Evolutionary conservation across 2,888 invertebrate species (phyloP).

Genomic region (Leucania comma): DNA sequence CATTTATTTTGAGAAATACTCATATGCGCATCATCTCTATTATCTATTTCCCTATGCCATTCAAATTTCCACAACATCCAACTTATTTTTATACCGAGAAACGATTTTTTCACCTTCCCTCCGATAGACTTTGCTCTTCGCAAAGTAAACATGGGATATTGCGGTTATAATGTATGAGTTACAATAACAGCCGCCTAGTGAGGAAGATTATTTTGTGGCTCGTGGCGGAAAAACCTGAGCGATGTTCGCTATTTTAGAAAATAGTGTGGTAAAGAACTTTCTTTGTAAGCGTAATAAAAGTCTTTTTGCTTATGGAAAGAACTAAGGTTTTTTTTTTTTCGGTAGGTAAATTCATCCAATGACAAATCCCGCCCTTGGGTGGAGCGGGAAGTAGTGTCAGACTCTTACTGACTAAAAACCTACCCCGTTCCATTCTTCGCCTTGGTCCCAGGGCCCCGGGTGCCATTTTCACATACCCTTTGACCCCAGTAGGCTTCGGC

Average conservation of each 20-base stretch:
- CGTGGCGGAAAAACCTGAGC: slow-evolving; percentile 41
- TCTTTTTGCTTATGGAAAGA: slow-evolving; percentile 1
- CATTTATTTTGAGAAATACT: too few relatives aligned
- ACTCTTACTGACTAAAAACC: too few relatives aligned
- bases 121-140: slow-evolving; percentile 42
- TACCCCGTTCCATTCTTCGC: too few relatives aligned
- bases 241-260: slow-evolving; percentile 37
- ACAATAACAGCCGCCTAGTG: slow-evolving; percentile 46
- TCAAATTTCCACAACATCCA: slow-evolving; percentile 29
- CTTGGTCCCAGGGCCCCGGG: too few relatives aligned
- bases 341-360: too few relatives aligned
- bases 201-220: slow-evolving; percentile 42
- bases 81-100: slow-evolving; percentile 16
- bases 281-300: slow-evolving; percentile 31
- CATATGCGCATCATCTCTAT: too few relatives aligned
- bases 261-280: slow-evolving; percentile 28
- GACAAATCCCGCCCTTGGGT: too few relatives aligned
- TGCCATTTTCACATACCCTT: too few relatives aligned
- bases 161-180: slow-evolving; percentile 47
- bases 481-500: too few relatives aligned
- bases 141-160: slow-evolving; percentile 53
- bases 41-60: not conserved
- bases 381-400: too few relatives aligned
- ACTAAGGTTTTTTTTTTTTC: too few relatives aligned
- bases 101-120: slow-evolving; percentile 41